phyloP scores from a whole-genome alignment of 2,797 vertebrate species.

The Gadopsis marmoratus region DNA sequence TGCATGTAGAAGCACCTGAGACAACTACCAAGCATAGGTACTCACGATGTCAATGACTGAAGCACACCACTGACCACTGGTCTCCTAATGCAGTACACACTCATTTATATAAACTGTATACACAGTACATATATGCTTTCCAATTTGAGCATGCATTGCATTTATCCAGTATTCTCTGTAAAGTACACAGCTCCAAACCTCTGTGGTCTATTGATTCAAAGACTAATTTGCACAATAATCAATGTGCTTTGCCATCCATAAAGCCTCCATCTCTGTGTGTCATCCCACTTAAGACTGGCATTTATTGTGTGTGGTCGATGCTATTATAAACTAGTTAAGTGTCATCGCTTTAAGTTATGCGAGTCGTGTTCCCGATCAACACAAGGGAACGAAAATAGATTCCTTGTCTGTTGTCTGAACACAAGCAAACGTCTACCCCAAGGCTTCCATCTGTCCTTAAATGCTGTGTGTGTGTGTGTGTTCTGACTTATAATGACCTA shows the following conservation, averaged over 20 bases:
- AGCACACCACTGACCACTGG: constrained; percentile 41
- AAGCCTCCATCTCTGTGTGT: constrained; percentile 51
- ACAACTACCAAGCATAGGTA: constrained; percentile 21
- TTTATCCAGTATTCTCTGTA: constrained; percentile 27
- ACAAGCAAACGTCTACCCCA: constrained; percentile 47
- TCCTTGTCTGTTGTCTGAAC: constrained; percentile 54
- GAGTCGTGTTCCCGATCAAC: constrained; percentile 51
- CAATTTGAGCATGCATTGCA: constrained; percentile 13
- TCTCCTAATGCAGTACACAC: constrained; percentile 15
- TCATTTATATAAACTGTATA: too few relatives aligned
- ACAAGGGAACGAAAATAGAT: constrained; percentile 57
- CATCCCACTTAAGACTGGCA: constrained; percentile 62
- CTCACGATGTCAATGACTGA: constrained; percentile 45
- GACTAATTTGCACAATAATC: constrained; percentile 43
- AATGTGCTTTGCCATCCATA: constrained; percentile 51
- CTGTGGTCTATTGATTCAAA: constrained; percentile 52
- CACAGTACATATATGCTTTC: background rate
- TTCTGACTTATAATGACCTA: constrained; percentile 32
- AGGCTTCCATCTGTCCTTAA: constrained; percentile 66
- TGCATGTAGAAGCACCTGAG: constrained; percentile 30
- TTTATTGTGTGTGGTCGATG: constrained; percentile 63
- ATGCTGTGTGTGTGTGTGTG: constrained; percentile 31
- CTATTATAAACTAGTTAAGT: constrained; percentile 63
- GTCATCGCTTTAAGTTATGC: constrained; percentile 68
- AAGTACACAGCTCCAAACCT: constrained; percentile 35